Base-by-base conservation (phyloP, 2,113 vertebrate genomes). In the Pimephales promelas region DNA sequence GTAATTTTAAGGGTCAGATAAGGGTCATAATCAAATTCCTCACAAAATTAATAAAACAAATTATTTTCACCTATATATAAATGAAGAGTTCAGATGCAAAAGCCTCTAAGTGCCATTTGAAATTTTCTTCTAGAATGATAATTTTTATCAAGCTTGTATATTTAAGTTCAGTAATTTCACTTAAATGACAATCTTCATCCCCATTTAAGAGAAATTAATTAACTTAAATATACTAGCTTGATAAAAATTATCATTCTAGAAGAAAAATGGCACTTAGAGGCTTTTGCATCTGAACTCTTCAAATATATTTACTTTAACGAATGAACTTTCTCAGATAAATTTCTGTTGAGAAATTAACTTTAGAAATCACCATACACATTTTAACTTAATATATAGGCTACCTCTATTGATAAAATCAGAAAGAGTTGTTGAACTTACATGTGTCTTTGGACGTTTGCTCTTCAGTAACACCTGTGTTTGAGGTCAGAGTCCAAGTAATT, bases 381-480 rank as follows among this genome's bases (percentile, higher is more conserved):
- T 36, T 0, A 0, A 68, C 22, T 40, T 18, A 14, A 20, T 47
- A 79, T 40, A n/a, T n/a, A n/a, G n/a, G n/a, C 18, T 68, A 68
- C 40, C 5, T 70, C 10, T 43, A n/a, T 36, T 5, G 36, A 70
- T 43, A n/a, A 13, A n/a, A 13, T 43, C 36, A 43, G 34, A 22
- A 70, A 43, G 54, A 78, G 68, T 45, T 71, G 7, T 26, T 54
- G 10, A 40, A 75, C 86, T 81, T 73, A 89, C 81, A 79, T 84
- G 74, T 83, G 31, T 73, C 34, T 73, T 74, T 61, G 81, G 79
- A 84, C 36, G 71, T 24, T 62, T 28, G 49, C 5, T 59, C 26
- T 77, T 73, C 26, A 28, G 79, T 24, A 40, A 78, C 83, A 73
- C 83, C 43, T 72, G 83, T 24, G 16, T 73, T 62, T 36, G 13